Evolutionary conservation across 2,888 invertebrate species (phyloP).

Genomic region (Tetranychus piercei): DNA sequence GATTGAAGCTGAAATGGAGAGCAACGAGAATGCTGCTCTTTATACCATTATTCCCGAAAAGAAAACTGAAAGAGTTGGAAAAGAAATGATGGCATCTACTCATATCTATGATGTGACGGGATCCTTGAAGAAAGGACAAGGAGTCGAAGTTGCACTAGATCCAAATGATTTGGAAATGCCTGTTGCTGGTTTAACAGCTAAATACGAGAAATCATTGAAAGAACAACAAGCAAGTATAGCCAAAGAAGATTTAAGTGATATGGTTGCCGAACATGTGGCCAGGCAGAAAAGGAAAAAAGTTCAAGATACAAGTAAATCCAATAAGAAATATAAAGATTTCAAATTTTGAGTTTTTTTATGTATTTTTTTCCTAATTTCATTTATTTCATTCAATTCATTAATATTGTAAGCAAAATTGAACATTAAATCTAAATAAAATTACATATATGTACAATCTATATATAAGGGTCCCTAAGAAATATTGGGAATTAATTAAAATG

Average conservation of each 20-base stretch:
- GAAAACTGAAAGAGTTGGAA: constrained; percentile 66
- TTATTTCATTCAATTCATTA: no score
- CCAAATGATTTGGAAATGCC: constrained; percentile 92
- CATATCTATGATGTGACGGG: constrained; percentile 86
- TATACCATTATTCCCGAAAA: constrained; percentile 92
- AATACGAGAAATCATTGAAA: constrained; percentile 86
- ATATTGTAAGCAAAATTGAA: no score
- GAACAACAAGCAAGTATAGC: constrained; percentile 67
- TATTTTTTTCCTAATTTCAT: not conserved
- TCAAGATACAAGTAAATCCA: constrained; percentile 34
- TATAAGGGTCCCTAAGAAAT: no score
- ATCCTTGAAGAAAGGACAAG: constrained; percentile 31
- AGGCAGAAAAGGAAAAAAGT: constrained; percentile 74
- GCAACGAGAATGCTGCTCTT: constrained; percentile 76
- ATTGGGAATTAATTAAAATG: no score
- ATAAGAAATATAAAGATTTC: constrained; percentile 92
- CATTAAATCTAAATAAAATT: no score
- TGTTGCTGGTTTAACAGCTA: constrained; percentile 79
- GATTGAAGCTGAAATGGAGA: constrained; percentile 86
- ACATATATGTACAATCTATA: no score
- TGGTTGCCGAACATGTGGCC: constrained; percentile 94
- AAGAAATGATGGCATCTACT: constrained; percentile 78
- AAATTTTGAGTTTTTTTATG: constrained; percentile 50
- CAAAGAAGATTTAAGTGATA: constrained; percentile 89
- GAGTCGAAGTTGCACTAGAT: constrained; percentile 81